Conservation (phyloP, 2,888 invertebrate genomes). For the Pristionchus maxplancki region DNA sequence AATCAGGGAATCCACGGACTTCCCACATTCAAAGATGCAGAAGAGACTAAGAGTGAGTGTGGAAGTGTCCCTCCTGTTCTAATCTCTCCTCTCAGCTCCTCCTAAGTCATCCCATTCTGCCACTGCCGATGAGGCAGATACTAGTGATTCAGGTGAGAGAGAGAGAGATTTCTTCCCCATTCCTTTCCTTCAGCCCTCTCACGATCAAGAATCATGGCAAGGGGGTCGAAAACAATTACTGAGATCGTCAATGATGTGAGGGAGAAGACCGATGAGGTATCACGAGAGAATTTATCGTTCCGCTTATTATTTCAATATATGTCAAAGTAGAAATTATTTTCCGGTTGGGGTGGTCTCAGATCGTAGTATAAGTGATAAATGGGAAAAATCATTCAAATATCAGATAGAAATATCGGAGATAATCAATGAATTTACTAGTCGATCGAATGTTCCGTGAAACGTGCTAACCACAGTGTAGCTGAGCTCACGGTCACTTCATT, state of each 20-base stretch:
- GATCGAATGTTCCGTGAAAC: no score
- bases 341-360: no score
- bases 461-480: no score
- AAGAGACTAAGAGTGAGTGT: not conserved
- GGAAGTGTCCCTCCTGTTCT: no score
- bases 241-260: not conserved
- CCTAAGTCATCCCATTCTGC: not conserved
- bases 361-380: no score
- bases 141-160: conserved; percentile 5
- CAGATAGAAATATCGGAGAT: no score
- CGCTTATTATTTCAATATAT: not conserved
- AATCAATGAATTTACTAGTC: no score
- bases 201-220: not conserved
- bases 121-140: conserved; percentile 5
- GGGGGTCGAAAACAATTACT: conserved; percentile 7
- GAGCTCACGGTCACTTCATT: not conserved
- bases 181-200: not conserved
- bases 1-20: not conserved
- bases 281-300: not conserved
- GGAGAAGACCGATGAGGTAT: conserved; percentile 21
- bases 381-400: no score
- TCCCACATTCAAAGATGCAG: not conserved
- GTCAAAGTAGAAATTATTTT: no score
- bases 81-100: not conserved
- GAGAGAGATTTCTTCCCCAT: not conserved